Base-by-base conservation (phyloP, 53 echinoderm and acorn worm species). In the Holothuria leucospilota region DNA sequence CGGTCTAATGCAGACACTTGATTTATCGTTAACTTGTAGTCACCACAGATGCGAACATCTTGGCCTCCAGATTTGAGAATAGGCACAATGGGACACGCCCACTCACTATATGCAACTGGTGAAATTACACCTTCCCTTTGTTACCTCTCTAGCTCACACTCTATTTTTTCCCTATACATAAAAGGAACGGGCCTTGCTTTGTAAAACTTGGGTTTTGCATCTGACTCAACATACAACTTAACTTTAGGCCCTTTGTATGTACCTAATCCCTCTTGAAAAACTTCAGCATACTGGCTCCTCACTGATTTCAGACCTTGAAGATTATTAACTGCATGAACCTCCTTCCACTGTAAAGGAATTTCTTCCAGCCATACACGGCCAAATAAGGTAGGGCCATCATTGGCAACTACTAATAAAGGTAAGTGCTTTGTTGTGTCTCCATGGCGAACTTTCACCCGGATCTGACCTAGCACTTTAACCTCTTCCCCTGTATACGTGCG, bases 1-100 rank as follows among this genome's bases (percentile, higher is more conserved):
- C 70, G 62, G 67, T 89, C 92, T 8, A 78, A 62, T 39, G 1
- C 42, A 23, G 25, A 73, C 85, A 39, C 68, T 6, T 62, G 82
- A 49, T 91, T 94, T 0, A 90, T 38, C 0, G 90, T 90, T 1
- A 77, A 40, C 10, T 88, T 87, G 39, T 90, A 93, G 60, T 91
- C 87, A 18, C 91, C 87, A 52, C 87, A 91, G 56, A 87, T 86
- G 1, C 84, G 86, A 11, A 87, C 56, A 27, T 10, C 12, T 40
- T 39, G 39, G 1, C 29, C 28, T 11, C 49, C 83, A 1, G 86
- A 6, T 34, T 82, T 87, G n/a, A 78, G 7, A 8, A 88, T 68
- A 20, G 85, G 85, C 38, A 85, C 87, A 25, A 87, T 67, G 10
- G 91, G 84, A 4, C 74, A 23, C 56, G 91, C 84, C 87, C 87